A percentile compares a stretch with the other conserved stretches of the same genome.
These are phyloP conservation scores for Cenopis cana DNA, from an alignment of 2,888 invertebrate genomes.

Conservation along the genomic window DNA sequence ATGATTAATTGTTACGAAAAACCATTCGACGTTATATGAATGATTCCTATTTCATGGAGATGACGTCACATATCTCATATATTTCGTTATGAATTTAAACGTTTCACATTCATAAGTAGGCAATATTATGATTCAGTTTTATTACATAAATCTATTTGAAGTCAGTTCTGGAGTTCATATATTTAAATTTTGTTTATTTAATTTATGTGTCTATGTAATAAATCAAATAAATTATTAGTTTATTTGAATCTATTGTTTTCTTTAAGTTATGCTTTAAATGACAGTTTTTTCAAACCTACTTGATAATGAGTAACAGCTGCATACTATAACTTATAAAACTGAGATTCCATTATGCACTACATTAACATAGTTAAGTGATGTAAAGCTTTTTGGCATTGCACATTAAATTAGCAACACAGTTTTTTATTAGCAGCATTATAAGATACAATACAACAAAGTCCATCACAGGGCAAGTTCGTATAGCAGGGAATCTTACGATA, in stretches of 20 bases:
- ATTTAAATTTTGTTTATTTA: not conserved
- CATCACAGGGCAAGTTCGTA: too few relatives aligned
- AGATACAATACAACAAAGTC: not conserved
- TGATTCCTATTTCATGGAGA: not conserved
- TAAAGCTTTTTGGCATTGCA: slow-evolving; percentile 15
- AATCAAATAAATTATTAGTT: too few relatives aligned
- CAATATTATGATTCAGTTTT: not conserved
- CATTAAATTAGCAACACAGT: slow-evolving; percentile 8
- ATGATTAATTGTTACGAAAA: not conserved
- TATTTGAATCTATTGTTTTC: too few relatives aligned
- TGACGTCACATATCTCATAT: not conserved
- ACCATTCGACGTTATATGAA: not conserved
- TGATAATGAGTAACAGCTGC: not conserved
- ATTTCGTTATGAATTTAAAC: not conserved
- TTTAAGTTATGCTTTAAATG: too few relatives aligned
- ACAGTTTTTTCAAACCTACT: not conserved
- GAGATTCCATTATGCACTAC: not conserved
- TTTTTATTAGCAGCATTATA: not conserved
- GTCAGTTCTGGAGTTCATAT: not conserved
- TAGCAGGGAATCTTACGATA: too few relatives aligned
- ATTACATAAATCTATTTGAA: not conserved
- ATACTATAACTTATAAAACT: not conserved
- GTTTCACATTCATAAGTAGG: not conserved
- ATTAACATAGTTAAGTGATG: slow-evolving; percentile 1
- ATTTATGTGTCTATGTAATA: too few relatives aligned